phyloP scores from a whole-genome alignment of 2,888 invertebrate genomes.

The Heliconius charithonia region DNA sequence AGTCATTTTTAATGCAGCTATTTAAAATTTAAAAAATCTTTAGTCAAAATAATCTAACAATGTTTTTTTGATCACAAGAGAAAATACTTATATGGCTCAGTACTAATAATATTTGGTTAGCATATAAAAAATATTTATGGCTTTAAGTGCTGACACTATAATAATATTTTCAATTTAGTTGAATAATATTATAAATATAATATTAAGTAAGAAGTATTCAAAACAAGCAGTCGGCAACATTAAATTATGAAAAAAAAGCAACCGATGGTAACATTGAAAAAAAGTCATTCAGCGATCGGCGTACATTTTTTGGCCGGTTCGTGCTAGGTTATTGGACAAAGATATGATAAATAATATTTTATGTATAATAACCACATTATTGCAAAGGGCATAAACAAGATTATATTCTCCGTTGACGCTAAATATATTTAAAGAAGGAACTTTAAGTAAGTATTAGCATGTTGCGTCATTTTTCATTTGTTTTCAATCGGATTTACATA shows the following conservation, averaged over 20 bases:
- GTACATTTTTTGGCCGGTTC: conserved; percentile 9
- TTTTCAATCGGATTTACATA: conserved; percentile 48
- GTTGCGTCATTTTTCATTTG: conserved; percentile 62
- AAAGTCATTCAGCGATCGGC: not conserved
- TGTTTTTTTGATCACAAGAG: too few relatives aligned
- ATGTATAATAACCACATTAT: conserved; percentile 21
- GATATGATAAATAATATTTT: conserved; percentile 30
- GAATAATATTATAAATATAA: too few relatives aligned
- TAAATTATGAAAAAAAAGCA: not conserved
- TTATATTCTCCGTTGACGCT: not conserved
- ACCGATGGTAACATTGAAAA: not conserved
- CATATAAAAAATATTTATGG: too few relatives aligned
- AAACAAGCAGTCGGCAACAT: not conserved
- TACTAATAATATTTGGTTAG: too few relatives aligned
- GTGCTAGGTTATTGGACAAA: conserved; percentile 47
- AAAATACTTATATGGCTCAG: too few relatives aligned
- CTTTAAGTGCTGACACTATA: too few relatives aligned
- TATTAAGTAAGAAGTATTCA: not conserved
- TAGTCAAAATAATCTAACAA: too few relatives aligned
- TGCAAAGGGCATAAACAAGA: not conserved
- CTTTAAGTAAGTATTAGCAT: conserved; percentile 50
- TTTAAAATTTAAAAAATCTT: too few relatives aligned
- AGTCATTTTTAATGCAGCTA: too few relatives aligned
- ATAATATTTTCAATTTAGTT: too few relatives aligned
- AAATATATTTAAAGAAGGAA: conserved; percentile 12